phyloP scores from a whole-genome alignment of 2,113 vertebrate genomes.

The Cyphomyrus discorhynchus region DNA sequence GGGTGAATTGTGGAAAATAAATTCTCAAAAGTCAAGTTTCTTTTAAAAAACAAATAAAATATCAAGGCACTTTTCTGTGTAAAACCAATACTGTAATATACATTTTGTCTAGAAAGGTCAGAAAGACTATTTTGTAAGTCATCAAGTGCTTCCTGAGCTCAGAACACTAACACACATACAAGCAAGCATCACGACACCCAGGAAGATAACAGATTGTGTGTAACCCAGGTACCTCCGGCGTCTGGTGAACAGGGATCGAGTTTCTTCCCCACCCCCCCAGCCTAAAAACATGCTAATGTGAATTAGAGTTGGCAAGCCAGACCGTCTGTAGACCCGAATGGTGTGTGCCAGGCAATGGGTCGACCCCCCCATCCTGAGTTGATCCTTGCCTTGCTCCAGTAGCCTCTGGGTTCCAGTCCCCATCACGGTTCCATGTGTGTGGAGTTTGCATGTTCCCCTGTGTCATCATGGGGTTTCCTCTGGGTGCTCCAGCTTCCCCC shows the following conservation, averaged over 20 bases:
- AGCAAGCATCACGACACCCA: neutral
- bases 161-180: neutral
- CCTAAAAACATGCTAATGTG: too few relatives aligned
- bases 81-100: neutral
- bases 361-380: neutral
- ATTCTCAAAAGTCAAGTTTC: neutral
- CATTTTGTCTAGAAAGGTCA: neutral
- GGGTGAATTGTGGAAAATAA: neutral
- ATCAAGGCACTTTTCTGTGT: neutral
- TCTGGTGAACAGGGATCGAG: too few relatives aligned
- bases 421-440: neutral
- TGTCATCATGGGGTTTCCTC: neutral
- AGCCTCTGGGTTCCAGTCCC: neutral
- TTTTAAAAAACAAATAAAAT: neutral
- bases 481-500: too few relatives aligned
- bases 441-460: too few relatives aligned
- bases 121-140: neutral
- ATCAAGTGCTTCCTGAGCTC: neutral
- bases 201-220: neutral
- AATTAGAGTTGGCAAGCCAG: too few relatives aligned
- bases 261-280: too few relatives aligned
- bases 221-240: neutral
- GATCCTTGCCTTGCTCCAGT: neutral
- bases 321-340: neutral
- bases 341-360: neutral